phyloP scores from a whole-genome alignment of 1,140 invertebrate genomes.

The Temnothorax nylanderi region DNA sequence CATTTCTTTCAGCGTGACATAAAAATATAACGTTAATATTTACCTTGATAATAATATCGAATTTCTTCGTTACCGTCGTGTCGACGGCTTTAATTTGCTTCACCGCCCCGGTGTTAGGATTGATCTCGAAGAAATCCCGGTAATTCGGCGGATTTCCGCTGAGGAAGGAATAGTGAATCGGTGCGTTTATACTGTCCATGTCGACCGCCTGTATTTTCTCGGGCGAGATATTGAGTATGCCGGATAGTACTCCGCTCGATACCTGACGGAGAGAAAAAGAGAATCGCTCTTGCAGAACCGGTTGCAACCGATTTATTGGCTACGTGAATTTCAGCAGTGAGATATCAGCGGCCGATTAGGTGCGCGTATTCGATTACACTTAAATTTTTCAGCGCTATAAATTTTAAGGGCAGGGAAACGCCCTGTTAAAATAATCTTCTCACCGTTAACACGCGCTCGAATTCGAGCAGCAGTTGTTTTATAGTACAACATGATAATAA shows the following conservation, averaged over 20 bases:
- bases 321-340: constrained; percentile 32
- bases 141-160: constrained; percentile 92
- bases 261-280: constrained; percentile 85
- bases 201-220: constrained; percentile 96
- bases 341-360: constrained; percentile 36
- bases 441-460: not conserved
- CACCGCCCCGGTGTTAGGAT: constrained; percentile 91
- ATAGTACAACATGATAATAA: not conserved
- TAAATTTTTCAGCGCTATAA: constrained; percentile 5
- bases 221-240: constrained; percentile 93
- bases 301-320: constrained; percentile 54
- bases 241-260: constrained; percentile 92
- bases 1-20: not conserved
- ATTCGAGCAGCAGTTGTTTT: not conserved
- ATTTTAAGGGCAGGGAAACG: not conserved
- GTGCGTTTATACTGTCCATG: constrained; percentile 94
- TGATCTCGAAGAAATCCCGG: constrained; percentile 93
- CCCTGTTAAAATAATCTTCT: not conserved
- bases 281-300: constrained; percentile 51
- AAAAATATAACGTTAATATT: not conserved
- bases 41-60: constrained; percentile 91
- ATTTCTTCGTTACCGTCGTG: constrained; percentile 90
- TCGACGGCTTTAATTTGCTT: constrained; percentile 93
- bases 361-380: not conserved
- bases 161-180: constrained; percentile 93